A percentile compares a stretch with the other conserved stretches of the same genome.
These are phyloP conservation scores for Falco novaeseelandiae DNA, from an alignment of 2,797 vertebrate species.

Conservation along the genomic window DNA sequence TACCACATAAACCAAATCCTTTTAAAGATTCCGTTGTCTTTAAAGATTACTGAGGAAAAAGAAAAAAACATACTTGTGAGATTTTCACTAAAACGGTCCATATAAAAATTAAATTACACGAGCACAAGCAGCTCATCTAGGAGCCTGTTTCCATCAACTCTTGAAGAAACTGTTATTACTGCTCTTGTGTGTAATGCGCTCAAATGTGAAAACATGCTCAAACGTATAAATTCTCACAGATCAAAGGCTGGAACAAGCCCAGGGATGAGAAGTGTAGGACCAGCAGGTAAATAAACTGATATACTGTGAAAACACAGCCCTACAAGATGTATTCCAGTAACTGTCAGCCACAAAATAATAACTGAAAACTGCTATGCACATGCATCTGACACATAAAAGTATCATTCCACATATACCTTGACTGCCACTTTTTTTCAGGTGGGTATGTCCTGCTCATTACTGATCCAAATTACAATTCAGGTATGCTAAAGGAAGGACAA, in stretches of 20 bases:
- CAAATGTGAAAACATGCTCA: background rate
- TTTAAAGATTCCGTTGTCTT: background rate
- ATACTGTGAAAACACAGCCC: background rate
- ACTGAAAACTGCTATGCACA: background rate
- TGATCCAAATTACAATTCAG: background rate
- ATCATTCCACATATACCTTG: background rate
- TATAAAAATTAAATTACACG: background rate
- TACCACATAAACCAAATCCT: background rate
- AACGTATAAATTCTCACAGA: background rate
- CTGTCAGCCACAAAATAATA: background rate
- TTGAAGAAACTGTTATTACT: background rate
- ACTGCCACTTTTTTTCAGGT: background rate
- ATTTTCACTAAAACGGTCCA: background rate
- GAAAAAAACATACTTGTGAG: fast-evolving
- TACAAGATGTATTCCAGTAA: background rate
- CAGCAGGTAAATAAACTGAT: background rate
- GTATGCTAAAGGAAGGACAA: background rate
- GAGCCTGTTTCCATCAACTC: background rate
- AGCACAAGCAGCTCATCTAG: background rate
- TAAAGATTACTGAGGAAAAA: background rate
- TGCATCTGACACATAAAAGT: background rate
- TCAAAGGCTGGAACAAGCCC: background rate
- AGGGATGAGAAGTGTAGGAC: background rate
- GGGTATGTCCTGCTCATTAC: background rate
- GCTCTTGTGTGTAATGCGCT: background rate